phyloP scores from a whole-genome alignment of 2,113 vertebrate species.

The Scolopax mira region DNA sequence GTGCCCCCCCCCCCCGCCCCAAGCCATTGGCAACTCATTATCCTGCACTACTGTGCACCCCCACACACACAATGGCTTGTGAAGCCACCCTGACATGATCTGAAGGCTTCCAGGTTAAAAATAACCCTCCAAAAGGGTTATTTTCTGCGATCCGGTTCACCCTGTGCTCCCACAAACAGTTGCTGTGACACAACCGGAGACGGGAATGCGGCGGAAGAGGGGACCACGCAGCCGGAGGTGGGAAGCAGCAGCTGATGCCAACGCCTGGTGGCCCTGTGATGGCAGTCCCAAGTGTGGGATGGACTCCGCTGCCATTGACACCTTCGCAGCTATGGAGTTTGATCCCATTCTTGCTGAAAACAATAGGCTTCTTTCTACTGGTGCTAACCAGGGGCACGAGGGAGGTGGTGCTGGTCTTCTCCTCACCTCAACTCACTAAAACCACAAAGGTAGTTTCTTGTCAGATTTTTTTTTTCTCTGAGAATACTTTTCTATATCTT shows the following conservation, averaged over 20 bases:
- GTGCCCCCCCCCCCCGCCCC: fast-evolving
- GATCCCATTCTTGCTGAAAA: neutral
- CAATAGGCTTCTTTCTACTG: neutral
- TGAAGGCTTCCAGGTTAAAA: neutral
- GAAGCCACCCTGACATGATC: neutral
- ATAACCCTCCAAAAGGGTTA: neutral
- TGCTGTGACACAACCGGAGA: neutral
- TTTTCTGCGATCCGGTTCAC: neutral
- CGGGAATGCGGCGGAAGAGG: neutral
- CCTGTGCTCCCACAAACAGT: neutral
- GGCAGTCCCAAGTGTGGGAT: neutral
- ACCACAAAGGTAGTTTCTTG: neutral
- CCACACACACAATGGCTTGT: fast-evolving
- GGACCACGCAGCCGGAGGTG: constrained; percentile 8
- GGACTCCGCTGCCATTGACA: neutral
- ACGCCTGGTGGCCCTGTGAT: fast-evolving
- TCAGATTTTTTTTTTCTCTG: neutral
- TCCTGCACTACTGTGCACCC: neutral
- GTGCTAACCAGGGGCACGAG: neutral
- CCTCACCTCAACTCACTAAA: neutral
- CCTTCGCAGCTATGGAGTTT: neutral
- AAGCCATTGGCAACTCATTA: fast-evolving
- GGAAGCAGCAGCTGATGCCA: neutral
- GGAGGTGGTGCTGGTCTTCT: neutral
- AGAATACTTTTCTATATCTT: neutral